Evolutionary conservation across 2,113 vertebrate genomes (phyloP).

Genomic region (Eupsittula cactorum): DNA sequence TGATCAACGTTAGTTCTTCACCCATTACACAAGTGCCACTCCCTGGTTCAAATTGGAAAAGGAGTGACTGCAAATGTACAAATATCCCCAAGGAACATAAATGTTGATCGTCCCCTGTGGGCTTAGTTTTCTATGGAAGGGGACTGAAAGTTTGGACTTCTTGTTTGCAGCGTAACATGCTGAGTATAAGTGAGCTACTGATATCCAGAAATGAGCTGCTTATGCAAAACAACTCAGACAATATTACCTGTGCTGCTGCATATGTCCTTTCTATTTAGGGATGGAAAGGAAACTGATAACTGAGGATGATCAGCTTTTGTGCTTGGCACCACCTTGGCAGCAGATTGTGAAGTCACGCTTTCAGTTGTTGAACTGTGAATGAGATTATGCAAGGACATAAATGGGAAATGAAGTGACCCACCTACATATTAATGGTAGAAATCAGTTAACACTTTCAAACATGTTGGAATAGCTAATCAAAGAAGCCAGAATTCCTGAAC

Average conservation of each 20-base stretch:
- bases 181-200: neutral
- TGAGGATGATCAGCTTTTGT: neutral
- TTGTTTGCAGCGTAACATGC: neutral
- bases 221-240: neutral
- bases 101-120: neutral
- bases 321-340: slow-evolving; percentile 6
- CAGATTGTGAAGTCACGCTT: neutral
- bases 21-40: neutral
- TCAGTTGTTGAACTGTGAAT: neutral
- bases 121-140: neutral
- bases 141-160: neutral
- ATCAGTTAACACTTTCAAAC: neutral
- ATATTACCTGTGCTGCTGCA: neutral
- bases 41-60: neutral
- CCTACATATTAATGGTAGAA: neutral
- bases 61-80: neutral
- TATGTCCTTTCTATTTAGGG: slow-evolving; percentile 47
- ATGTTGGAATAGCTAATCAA: neutral
- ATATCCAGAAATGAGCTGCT: slow-evolving; percentile 33
- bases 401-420: neutral
- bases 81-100: neutral
- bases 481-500: neutral
- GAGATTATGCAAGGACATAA: neutral
- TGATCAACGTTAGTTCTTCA: neutral
- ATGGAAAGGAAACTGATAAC: slow-evolving; percentile 39